These are phyloP conservation scores for Whitmania pigra DNA, from an alignment of 1,140 invertebrate genomes.

Conservation along the genomic window DNA sequence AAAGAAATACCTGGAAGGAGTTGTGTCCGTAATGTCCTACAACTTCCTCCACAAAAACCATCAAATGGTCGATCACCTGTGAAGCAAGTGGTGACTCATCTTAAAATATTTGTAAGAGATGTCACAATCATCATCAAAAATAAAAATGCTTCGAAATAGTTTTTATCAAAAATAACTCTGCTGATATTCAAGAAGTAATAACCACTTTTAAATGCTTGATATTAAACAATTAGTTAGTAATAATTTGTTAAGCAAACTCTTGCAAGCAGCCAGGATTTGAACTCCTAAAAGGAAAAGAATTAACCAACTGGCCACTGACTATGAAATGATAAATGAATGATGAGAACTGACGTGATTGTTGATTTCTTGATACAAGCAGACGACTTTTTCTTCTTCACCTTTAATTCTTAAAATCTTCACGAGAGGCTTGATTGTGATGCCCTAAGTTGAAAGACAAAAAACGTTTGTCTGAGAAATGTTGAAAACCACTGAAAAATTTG, in stretches of 20 bases:
- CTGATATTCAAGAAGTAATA: too few relatives aligned
- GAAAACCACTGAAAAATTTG: background rate
- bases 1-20: constrained; percentile 3
- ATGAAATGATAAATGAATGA: background rate
- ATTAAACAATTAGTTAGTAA: too few relatives aligned
- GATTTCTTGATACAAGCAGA: constrained; percentile 27
- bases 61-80: constrained; percentile 10
- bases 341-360: constrained; percentile 25
- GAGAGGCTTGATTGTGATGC: constrained; percentile 89
- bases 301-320: too few relatives aligned
- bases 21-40: constrained; percentile 18
- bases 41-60: constrained; percentile 18
- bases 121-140: too few relatives aligned
- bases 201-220: too few relatives aligned
- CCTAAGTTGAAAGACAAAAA: constrained; percentile 41
- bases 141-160: too few relatives aligned
- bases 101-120: too few relatives aligned
- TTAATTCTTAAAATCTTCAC: constrained; percentile 87
- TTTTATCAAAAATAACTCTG: too few relatives aligned
- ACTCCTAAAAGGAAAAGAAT: too few relatives aligned
- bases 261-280: too few relatives aligned
- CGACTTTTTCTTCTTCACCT: constrained; percentile 39
- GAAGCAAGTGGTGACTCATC: background rate
- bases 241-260: too few relatives aligned
- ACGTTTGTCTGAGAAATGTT: background rate